A percentile compares a stretch with the other conserved stretches of the same genome.
phyloP scores from a whole-genome alignment of 2,797 vertebrate species.

The Pangasius djambal region DNA sequence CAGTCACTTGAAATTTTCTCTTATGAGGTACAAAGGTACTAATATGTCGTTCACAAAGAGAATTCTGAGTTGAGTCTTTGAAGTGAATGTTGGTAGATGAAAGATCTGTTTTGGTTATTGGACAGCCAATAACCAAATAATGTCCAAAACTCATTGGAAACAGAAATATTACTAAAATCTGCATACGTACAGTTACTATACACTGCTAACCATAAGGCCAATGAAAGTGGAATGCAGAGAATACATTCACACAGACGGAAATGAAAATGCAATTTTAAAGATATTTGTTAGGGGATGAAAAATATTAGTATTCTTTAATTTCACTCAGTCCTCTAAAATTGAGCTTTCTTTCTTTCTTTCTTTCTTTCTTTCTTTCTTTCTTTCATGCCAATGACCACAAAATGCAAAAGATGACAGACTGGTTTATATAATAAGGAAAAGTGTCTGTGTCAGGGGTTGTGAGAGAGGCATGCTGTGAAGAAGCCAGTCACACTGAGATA shows the following conservation, averaged over 20 bases:
- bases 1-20: not conserved
- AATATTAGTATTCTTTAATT: slow-evolving; percentile 34
- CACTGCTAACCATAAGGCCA: slow-evolving; percentile 9
- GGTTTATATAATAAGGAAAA: slow-evolving; percentile 4
- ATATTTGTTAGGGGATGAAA: slow-evolving; percentile 37
- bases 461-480: slow-evolving; percentile 24
- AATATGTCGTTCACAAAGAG: not conserved
- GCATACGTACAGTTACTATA: not conserved
- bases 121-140: not conserved
- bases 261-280: slow-evolving; percentile 37
- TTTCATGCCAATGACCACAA: not conserved
- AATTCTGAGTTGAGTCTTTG: not conserved
- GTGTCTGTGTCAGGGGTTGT: not conserved
- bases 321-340: slow-evolving; percentile 34
- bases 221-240: slow-evolving; percentile 39
- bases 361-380: slow-evolving; percentile 8
- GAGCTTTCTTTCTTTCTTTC: not conserved
- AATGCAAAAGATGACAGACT: not conserved
- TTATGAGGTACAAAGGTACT: not conserved
- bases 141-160: not conserved
- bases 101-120: not conserved
- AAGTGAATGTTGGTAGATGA: not conserved
- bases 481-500: slow-evolving; percentile 44
- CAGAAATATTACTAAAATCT: too few relatives aligned
- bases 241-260: slow-evolving; percentile 30